Evolutionary conservation across 2,113 vertebrate genomes (phyloP).

Genomic region (Varanus salvator): DNA sequence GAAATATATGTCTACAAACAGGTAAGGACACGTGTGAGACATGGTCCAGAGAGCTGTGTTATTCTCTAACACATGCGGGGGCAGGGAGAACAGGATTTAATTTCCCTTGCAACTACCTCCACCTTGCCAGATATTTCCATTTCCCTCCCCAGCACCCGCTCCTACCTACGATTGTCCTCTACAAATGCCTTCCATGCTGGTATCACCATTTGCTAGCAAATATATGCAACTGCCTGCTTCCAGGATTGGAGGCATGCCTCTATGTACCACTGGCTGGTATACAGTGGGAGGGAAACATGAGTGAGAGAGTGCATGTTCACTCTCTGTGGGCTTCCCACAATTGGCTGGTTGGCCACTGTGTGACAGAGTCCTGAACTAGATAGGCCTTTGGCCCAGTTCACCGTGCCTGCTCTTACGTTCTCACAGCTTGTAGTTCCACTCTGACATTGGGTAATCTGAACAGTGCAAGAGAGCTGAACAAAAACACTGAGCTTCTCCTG

Average conservation of each 20-base stretch:
- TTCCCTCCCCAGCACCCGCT: background rate
- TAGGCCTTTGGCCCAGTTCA: too few relatives aligned
- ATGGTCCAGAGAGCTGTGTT: background rate
- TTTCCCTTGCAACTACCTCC: background rate
- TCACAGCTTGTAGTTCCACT: background rate
- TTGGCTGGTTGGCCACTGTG: too few relatives aligned
- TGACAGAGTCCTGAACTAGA: too few relatives aligned
- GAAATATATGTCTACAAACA: background rate
- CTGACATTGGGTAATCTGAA: background rate
- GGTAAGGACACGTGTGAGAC: background rate
- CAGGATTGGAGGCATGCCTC: too few relatives aligned
- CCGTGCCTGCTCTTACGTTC: too few relatives aligned
- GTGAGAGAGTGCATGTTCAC: too few relatives aligned
- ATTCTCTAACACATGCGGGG: background rate
- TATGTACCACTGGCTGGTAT: background rate
- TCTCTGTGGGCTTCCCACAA: too few relatives aligned
- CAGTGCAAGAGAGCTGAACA: background rate
- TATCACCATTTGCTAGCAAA: background rate
- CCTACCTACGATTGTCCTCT: background rate
- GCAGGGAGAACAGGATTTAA: background rate
- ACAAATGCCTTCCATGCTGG: background rate
- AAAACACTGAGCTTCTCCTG: background rate
- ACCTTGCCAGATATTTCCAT: background rate
- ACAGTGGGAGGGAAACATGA: too few relatives aligned
- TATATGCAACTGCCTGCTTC: background rate